Evolutionary conservation across 2,888 invertebrate species (phyloP).

Genomic region (Caenorhabditis becei): DNA sequence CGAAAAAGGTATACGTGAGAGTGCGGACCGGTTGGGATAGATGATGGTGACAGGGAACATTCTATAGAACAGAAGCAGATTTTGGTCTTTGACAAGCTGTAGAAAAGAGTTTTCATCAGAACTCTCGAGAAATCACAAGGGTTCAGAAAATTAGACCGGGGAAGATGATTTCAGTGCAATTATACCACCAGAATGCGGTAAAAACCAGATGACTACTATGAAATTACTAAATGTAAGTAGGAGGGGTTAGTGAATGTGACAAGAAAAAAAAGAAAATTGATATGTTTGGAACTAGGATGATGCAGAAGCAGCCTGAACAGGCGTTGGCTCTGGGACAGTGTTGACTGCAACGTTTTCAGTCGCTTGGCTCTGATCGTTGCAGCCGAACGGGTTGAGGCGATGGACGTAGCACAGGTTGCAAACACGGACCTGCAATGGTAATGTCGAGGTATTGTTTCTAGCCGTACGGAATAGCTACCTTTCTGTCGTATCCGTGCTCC

Average conservation of each 20-base stretch:
- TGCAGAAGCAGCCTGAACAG: slow-evolving; percentile 37
- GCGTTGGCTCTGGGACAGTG: background rate
- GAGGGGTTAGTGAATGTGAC: background rate
- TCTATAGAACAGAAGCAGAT: background rate
- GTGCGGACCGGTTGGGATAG: slow-evolving; percentile 31
- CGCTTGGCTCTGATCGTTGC: slow-evolving; percentile 48
- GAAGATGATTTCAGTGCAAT: background rate
- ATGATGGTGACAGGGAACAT: slow-evolving; percentile 18
- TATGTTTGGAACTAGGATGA: slow-evolving; percentile 29
- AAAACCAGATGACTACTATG: background rate
- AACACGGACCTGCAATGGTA: slow-evolving; percentile 76
- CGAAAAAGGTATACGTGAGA: slow-evolving; percentile 17
- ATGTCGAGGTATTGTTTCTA: background rate
- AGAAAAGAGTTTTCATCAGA: background rate
- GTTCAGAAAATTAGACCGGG: background rate
- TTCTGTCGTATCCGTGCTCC: slow-evolving; percentile 80
- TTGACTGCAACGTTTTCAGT: slow-evolving; percentile 6
- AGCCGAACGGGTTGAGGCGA: slow-evolving; percentile 79
- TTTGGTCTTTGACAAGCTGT: background rate
- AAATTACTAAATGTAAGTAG: slow-evolving; percentile 16
- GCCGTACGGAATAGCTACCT: slow-evolving; percentile 48
- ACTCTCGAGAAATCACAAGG: slow-evolving; percentile 2
- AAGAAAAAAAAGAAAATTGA: background rate
- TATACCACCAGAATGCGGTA: background rate
- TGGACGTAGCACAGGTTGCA: slow-evolving; percentile 81